These are phyloP conservation scores for Zaprionus gabonicus DNA, from an alignment of 1,140 invertebrate species.

Conservation along the genomic window DNA sequence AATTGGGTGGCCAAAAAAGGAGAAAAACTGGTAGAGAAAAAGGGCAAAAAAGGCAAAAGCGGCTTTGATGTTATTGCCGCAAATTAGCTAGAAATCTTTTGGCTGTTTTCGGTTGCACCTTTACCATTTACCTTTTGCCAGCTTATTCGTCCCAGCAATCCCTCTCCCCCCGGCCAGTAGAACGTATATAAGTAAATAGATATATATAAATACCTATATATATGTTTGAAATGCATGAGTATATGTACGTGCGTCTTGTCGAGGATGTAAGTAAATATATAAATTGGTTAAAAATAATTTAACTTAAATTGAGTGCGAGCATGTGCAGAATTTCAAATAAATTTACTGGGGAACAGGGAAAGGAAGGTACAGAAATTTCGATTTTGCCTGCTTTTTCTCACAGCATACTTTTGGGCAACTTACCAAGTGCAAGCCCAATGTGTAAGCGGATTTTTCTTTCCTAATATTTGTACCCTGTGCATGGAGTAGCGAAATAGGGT, in stretches of 20 bases:
- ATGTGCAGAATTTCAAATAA: slow-evolving; percentile 77
- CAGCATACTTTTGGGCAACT: slow-evolving; percentile 37
- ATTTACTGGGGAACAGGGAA: slow-evolving; percentile 40
- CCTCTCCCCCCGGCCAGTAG: not conserved
- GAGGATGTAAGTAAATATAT: slow-evolving; percentile 17
- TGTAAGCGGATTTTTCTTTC: slow-evolving; percentile 70
- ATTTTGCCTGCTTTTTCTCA: slow-evolving; percentile 4
- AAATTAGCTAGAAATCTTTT: slow-evolving; percentile 83
- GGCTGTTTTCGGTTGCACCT: slow-evolving; percentile 50
- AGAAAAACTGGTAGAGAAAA: slow-evolving; percentile 43
- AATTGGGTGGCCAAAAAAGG: slow-evolving; percentile 49
- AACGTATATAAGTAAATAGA: not conserved
- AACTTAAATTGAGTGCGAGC: slow-evolving; percentile 78
- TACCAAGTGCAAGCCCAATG: slow-evolving; percentile 55
- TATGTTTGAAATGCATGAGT: not conserved
- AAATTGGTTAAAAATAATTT: slow-evolving; percentile 74
- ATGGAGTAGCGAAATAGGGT: not conserved
- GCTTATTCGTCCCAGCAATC: slow-evolving; percentile 28
- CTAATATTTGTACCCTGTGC: slow-evolving; percentile 19
- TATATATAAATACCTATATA: slow-evolving; percentile 9
- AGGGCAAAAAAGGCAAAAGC: slow-evolving; percentile 68
- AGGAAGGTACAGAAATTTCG: slow-evolving; percentile 32
- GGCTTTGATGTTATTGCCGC: slow-evolving; percentile 81
- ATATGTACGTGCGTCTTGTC: not conserved
- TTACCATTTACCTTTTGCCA: slow-evolving; percentile 56